Evolutionary conservation across 92 coral and sea anemone species (phyloP).

Genomic region (Epizoanthus ramosus): DNA sequence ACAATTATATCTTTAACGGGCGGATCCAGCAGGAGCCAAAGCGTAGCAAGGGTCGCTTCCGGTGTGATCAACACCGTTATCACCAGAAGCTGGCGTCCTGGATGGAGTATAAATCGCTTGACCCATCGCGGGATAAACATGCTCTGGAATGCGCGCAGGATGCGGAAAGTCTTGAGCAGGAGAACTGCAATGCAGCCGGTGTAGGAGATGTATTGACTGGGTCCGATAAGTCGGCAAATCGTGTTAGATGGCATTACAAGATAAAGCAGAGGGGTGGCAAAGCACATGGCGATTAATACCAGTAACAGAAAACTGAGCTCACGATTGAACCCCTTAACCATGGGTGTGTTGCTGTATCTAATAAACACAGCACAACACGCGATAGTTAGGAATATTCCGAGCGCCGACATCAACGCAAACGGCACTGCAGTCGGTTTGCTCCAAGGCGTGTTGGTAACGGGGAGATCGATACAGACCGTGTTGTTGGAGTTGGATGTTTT

Average conservation of each 20-base stretch:
- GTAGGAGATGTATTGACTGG: conserved; percentile 63
- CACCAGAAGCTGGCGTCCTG: conserved; percentile 59
- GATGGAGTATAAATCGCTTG: conserved; percentile 52
- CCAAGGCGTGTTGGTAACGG: conserved; percentile 66
- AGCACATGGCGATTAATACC: conserved; percentile 45
- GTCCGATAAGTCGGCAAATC: conserved; percentile 63
- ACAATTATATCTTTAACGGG: conserved; percentile 46
- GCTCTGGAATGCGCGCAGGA: conserved; percentile 70
- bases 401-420: conserved; percentile 37
- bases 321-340: conserved; percentile 76
- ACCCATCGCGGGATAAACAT: conserved; percentile 65
- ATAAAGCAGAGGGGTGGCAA: conserved; percentile 53
- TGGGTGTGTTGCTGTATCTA: conserved; percentile 50
- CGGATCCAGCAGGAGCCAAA: conserved; percentile 64
- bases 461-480: conserved; percentile 66
- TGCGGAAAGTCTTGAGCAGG: conserved; percentile 65
- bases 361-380: conserved; percentile 41
- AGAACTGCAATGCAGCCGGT: conserved; percentile 67
- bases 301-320: conserved; percentile 62
- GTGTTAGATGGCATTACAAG: conserved; percentile 51
- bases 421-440: conserved; percentile 57
- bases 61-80: conserved; percentile 45
- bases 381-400: conserved; percentile 52
- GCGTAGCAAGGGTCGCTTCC: conserved; percentile 45
- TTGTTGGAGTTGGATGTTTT: conserved; percentile 57